phyloP scores from a whole-genome alignment of 2,888 invertebrate genomes.

The Aethes cnicana region DNA sequence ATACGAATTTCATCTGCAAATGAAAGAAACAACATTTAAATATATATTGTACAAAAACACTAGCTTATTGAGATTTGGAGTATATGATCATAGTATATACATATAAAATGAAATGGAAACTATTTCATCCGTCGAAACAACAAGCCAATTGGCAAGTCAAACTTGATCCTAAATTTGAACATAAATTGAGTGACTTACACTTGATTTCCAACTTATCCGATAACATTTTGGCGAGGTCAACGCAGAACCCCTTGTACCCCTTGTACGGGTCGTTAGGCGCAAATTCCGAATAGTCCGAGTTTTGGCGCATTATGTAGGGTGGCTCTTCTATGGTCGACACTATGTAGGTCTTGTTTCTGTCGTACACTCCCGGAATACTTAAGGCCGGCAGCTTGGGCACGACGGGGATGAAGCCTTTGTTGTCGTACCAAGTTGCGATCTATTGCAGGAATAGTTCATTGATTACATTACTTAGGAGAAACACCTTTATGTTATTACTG shows the following conservation, averaged over 20 bases:
- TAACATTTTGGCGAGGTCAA: conserved; percentile 92
- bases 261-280: conserved; percentile 89
- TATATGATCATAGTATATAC: no score
- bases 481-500: no score
- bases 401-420: conserved; percentile 87
- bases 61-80: no score
- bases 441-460: conserved; percentile 45
- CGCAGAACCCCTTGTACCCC: conserved; percentile 96
- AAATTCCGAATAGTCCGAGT: conserved; percentile 85
- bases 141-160: conserved; percentile 5
- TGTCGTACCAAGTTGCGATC: conserved; percentile 94
- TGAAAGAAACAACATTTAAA: conserved; percentile 12
- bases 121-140: background rate
- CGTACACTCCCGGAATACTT: conserved; percentile 85
- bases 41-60: no score
- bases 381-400: conserved; percentile 87
- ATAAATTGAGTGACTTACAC: conserved; percentile 84
- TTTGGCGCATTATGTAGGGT: conserved; percentile 91
- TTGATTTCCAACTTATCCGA: conserved; percentile 90
- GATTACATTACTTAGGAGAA: no score
- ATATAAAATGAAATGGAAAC: no score
- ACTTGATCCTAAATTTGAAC: conserved; percentile 17
- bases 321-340: conserved; percentile 93
- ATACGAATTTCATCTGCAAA: conserved; percentile 90
- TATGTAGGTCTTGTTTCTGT: conserved; percentile 92